These are phyloP conservation scores for Orthosia gothica DNA, from an alignment of 2,888 invertebrate genomes.

Conservation along the genomic window DNA sequence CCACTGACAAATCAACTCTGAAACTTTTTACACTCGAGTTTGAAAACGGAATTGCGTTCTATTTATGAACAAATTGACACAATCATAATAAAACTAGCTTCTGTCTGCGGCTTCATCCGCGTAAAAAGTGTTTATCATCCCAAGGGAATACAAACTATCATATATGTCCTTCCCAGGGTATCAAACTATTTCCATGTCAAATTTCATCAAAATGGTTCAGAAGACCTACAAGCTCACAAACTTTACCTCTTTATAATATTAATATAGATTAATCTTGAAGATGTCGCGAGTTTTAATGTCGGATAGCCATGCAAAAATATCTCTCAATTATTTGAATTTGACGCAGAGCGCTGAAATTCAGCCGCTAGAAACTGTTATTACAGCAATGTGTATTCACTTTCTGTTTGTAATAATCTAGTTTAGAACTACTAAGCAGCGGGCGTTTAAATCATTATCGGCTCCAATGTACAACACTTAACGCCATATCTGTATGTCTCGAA, in stretches of 20 bases:
- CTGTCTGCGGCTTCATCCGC: no score
- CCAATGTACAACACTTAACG: background rate
- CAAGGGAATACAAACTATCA: no score
- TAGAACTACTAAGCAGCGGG: background rate
- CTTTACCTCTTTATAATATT: no score
- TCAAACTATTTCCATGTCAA: no score
- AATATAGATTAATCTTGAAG: background rate
- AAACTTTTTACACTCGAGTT: no score
- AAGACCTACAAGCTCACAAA: no score
- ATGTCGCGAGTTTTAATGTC: background rate
- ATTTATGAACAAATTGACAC: background rate
- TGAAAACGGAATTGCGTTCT: no score
- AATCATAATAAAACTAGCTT: background rate
- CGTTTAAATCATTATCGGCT: background rate
- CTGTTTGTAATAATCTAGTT: slow-evolving; percentile 1
- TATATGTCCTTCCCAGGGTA: no score
- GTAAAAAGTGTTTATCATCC: no score
- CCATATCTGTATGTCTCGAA: no score
- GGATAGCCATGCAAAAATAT: background rate
- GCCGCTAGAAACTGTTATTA: background rate
- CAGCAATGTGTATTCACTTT: slow-evolving; percentile 14
- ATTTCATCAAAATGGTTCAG: no score
- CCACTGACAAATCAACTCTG: no score
- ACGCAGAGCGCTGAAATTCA: background rate
- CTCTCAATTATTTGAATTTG: slow-evolving; percentile 1